Percentiles rank a stretch among this genome's conserved stretches.
Evolutionary conservation across 2,888 invertebrate genomes (phyloP).

Genomic region (Noctua pronuba): DNA sequence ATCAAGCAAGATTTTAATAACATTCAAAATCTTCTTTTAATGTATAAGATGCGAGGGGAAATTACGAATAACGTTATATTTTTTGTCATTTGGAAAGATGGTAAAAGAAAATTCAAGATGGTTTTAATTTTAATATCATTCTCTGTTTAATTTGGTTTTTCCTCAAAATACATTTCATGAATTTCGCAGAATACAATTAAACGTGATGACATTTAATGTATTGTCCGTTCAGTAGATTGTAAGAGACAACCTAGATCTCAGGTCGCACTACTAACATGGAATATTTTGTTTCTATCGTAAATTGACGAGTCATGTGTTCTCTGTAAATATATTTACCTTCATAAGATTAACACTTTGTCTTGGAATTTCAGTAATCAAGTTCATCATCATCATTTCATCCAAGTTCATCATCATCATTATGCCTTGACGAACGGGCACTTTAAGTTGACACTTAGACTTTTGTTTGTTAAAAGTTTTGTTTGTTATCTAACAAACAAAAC

Average conservation of each 20-base stretch:
- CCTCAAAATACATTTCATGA: not conserved
- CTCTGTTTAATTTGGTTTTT: slow-evolving; percentile 5
- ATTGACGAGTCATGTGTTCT: not conserved
- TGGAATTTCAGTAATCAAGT: not conserved
- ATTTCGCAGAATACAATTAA: not conserved
- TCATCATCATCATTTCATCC: not conserved
- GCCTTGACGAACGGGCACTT: not conserved
- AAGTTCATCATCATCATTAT: not conserved
- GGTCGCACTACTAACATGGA: not conserved
- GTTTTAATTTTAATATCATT: slow-evolving; percentile 41
- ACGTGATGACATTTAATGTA: not conserved
- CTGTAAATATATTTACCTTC: not conserved
- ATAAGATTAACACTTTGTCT: not conserved
- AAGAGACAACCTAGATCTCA: not conserved
- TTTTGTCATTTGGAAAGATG: slow-evolving; percentile 8
- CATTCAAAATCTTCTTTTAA: slow-evolving; percentile 7
- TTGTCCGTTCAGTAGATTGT: not conserved
- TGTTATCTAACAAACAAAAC: too few relatives aligned
- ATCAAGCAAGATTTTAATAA: slow-evolving; percentile 51
- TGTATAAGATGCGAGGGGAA: slow-evolving; percentile 29
- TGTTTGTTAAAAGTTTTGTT: too few relatives aligned
- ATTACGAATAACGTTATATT: slow-evolving; percentile 22
- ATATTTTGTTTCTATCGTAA: not conserved
- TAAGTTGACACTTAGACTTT: too few relatives aligned
- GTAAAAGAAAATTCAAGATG: slow-evolving; percentile 30